Conservation (phyloP, 2,113 vertebrate species). For the Odontesthes bonariensis region DNA sequence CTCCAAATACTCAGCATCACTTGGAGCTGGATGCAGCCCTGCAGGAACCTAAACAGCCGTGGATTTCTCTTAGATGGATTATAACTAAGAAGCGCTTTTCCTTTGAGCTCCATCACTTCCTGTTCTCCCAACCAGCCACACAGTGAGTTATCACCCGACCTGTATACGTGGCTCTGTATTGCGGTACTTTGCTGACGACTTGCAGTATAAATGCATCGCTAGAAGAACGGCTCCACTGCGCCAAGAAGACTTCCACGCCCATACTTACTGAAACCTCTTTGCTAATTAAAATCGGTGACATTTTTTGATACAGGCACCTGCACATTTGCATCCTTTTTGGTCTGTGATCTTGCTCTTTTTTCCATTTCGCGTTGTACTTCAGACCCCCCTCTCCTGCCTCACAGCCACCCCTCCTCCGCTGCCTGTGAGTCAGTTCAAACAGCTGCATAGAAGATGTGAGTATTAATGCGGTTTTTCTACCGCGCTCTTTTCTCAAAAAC, state of each 20-base stretch:
- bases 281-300: conserved; percentile 29
- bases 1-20: conserved; percentile 40
- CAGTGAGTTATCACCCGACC: conserved; percentile 58
- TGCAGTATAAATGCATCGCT: conserved; percentile 52
- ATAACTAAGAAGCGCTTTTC: conserved; percentile 42
- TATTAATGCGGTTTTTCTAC: conserved; percentile 75
- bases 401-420: conserved; percentile 47
- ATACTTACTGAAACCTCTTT: conserved; percentile 43
- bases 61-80: conserved; percentile 60
- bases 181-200: conserved; percentile 75
- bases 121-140: conserved; percentile 4
- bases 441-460: conserved; percentile 84
- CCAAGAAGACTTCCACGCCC: conserved; percentile 44
- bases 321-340: conserved; percentile 11
- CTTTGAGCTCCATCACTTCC: conserved; percentile 23
- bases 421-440: conserved; percentile 74
- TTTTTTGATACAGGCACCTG: conserved; percentile 44
- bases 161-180: conserved; percentile 51
- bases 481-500: conserved; percentile 10
- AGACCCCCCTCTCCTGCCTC: conserved; percentile 54
- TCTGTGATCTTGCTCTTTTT: conserved; percentile 26
- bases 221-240: conserved; percentile 60
- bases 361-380: conserved; percentile 40
- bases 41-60: conserved; percentile 21
- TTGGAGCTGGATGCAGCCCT: conserved; percentile 44